A percentile compares a stretch with the other conserved stretches of the same genome.
phyloP scores from a whole-genome alignment of 2,113 vertebrate species.

The Myrmecophaga tridactyla region DNA sequence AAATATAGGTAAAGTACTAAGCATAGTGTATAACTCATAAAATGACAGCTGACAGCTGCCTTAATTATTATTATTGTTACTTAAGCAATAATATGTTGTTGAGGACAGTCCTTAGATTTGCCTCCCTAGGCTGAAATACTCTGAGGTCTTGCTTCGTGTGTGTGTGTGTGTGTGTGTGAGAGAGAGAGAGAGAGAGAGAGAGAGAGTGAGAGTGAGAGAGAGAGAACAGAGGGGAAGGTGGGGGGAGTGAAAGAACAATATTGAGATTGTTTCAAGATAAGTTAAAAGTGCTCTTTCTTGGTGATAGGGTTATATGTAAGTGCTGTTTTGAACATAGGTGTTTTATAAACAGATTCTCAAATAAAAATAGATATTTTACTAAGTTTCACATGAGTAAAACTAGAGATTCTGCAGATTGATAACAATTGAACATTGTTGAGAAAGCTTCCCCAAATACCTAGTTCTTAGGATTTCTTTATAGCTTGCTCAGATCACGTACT shows the following conservation, averaged over 20 bases:
- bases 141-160: background rate
- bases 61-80: background rate
- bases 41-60: background rate
- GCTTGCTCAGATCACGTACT: background rate
- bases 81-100: background rate
- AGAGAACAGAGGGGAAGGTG: background rate
- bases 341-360: conserved; percentile 18
- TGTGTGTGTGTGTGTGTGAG: background rate
- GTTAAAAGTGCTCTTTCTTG: background rate
- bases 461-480: background rate
- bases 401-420: background rate
- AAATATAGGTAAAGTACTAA: background rate
- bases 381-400: background rate
- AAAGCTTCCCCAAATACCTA: background rate
- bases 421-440: background rate
- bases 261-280: background rate
- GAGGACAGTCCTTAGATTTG: background rate
- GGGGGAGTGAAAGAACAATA: too few relatives aligned
- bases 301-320: background rate
- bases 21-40: background rate
- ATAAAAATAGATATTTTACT: background rate
- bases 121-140: background rate
- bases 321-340: background rate
- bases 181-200: background rate
- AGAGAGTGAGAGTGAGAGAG: background rate